Base-by-base conservation (phyloP, 2,888 invertebrate genomes). In the Operophtera brumata region DNA sequence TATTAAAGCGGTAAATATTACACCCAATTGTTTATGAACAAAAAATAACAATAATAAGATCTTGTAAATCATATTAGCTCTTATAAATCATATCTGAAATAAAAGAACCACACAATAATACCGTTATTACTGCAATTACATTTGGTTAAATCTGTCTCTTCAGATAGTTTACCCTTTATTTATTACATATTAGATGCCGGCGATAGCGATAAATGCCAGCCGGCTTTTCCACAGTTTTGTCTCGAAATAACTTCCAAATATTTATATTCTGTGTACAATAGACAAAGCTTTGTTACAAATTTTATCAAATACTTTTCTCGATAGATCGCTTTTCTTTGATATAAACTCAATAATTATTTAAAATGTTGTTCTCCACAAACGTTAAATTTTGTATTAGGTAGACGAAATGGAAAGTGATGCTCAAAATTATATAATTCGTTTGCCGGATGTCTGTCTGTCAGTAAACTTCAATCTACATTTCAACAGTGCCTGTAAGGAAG, bases 121-220 rank as follows among this genome's bases (percentile, higher is more conserved):
- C 20, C 20, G 46, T 46, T 62, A 58, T 58, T 54, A 47, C 50
- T 52, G 54, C 59, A 57, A 54, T 61, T 37, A 48, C 51, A 48
- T 57, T 57, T 43, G 43, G 54, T 57, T 47, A 52, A 52, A 45
- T 48, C 41, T 49, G 34, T 47, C 39, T 42, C 30, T 37, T 45
- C 40, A 42, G 51, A 55, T 54, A 50, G 58, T 60, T 51, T 52
- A 44, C 41, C 47, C 35, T 42, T 56, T 63, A 58, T 62, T 58
- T 60, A 63, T 63, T 57, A 54, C 57, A 56, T 57, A 60, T 60
- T 47, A 54, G 49, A 62, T 63, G 45, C 54, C 57, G 49, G 35
- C 50, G 47, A 47, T 57, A 47, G 59, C 45, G 26, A 40, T 32
- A 41, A 46, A 51, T 54, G 47, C 47, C 50, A 47, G 35, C 26